phyloP scores from a whole-genome alignment of 2,888 invertebrate genomes.

The Leuctra nigra region DNA sequence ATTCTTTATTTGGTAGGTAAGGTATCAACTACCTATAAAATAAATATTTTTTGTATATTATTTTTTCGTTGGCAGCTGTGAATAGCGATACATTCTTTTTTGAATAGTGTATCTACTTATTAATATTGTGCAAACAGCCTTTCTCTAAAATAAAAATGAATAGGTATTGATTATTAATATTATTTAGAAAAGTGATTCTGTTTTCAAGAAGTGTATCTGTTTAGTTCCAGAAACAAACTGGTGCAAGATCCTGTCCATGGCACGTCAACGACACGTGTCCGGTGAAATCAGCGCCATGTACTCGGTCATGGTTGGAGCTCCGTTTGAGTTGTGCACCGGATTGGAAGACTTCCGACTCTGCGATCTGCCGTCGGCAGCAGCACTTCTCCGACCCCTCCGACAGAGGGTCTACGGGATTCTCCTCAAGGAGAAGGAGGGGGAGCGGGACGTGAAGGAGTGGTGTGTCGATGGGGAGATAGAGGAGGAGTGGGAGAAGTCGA shows the following conservation, averaged over 20 bases:
- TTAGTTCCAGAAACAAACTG: slow-evolving; percentile 20
- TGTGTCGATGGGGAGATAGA: slow-evolving; percentile 34
- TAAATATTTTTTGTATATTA: too few relatives aligned
- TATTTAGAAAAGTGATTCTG: too few relatives aligned
- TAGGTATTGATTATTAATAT: too few relatives aligned
- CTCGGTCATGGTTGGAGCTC: slow-evolving; percentile 32
- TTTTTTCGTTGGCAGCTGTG: too few relatives aligned
- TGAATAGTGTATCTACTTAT: too few relatives aligned
- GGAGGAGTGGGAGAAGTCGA: slow-evolving; percentile 29
- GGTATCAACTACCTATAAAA: too few relatives aligned
- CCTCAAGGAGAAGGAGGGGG: slow-evolving; percentile 30
- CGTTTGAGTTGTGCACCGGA: slow-evolving; percentile 34
- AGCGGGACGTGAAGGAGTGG: slow-evolving; percentile 33
- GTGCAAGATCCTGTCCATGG: slow-evolving; percentile 23
- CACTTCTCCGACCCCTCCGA: slow-evolving; percentile 32
- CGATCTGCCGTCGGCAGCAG: slow-evolving; percentile 31
- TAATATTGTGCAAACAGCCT: too few relatives aligned
- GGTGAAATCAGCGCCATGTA: slow-evolving; percentile 25
- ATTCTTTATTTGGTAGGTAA: too few relatives aligned
- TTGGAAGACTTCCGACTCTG: slow-evolving; percentile 32
- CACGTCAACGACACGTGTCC: slow-evolving; percentile 16
- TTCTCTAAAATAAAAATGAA: too few relatives aligned
- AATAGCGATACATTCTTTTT: too few relatives aligned
- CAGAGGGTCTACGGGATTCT: slow-evolving; percentile 34
- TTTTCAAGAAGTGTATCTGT: too few relatives aligned